Percentiles rank a stretch among this genome's conserved stretches.
Conservation (phyloP, 2,113 vertebrate genomes). For the Terrapene triunguis region DNA sequence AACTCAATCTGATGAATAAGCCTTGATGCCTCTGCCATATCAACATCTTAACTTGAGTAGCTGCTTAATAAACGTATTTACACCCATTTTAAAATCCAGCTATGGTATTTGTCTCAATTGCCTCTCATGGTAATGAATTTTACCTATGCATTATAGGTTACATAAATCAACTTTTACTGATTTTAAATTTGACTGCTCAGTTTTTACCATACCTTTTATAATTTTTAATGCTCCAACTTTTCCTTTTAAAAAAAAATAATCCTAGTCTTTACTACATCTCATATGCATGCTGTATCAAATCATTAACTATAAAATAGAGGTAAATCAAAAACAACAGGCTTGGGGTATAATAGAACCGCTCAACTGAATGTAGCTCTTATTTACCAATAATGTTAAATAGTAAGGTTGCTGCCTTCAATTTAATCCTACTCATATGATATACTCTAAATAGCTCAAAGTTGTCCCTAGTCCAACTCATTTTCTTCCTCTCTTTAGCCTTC, state of each 20-base stretch:
- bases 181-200: neutral
- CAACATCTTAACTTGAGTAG: neutral
- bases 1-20: neutral
- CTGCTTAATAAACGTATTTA: neutral
- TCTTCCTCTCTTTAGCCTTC: neutral
- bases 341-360: neutral
- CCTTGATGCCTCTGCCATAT: neutral
- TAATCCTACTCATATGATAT: neutral
- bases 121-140: neutral
- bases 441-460: neutral
- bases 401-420: neutral
- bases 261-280: neutral
- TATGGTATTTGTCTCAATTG: neutral
- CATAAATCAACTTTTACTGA: neutral
- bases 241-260: neutral
- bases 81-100: neutral
- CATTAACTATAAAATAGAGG: neutral
- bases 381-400: neutral
- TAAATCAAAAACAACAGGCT: neutral
- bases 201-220: neutral
- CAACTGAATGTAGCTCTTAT: neutral
- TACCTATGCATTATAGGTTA: neutral
- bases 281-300: neutral
- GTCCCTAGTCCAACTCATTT: neutral
- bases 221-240: neutral